A percentile compares a stretch with the other conserved stretches of the same genome.
Conservation (phyloP, 2,888 invertebrate genomes). For the Villa cingulata region DNA sequence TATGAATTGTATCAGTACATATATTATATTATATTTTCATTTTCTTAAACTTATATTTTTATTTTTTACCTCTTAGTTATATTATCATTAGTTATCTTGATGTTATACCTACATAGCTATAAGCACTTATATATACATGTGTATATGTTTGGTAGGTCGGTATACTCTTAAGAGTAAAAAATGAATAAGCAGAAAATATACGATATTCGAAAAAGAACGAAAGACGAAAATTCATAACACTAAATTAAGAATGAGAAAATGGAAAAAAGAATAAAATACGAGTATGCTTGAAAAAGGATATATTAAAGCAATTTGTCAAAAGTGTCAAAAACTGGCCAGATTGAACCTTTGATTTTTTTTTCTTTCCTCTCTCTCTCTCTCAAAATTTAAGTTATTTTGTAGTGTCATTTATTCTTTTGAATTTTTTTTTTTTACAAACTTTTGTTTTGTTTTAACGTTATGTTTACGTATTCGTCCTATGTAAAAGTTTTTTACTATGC, state of each 20-base stretch:
- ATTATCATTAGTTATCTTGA: too few species aligned
- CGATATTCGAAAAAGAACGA: too few species aligned
- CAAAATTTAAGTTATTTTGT: neutral
- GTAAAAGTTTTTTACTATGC: too few species aligned
- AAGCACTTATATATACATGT: too few species aligned
- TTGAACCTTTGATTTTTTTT: slow-evolving; percentile 18
- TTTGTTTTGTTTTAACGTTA: too few species aligned
- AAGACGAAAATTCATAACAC: too few species aligned
- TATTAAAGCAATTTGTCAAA: slow-evolving; percentile 30
- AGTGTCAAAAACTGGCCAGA: slow-evolving; percentile 25
- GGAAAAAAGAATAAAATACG: neutral
- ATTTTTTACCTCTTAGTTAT: neutral
- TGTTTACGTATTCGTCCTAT: too few species aligned
- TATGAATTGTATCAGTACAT: slow-evolving; percentile 2
- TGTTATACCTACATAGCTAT: too few species aligned
- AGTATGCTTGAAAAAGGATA: slow-evolving; percentile 19
- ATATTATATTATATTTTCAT: neutral
- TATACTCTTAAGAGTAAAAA: too few species aligned
- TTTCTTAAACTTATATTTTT: neutral
- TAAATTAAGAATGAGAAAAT: neutral
- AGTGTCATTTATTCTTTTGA: too few species aligned
- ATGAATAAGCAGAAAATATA: too few species aligned
- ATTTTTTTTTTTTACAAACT: neutral
- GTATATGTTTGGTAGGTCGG: too few species aligned
- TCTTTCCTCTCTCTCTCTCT: neutral